Evolutionary conservation across 92 coral and sea anemone species (phyloP).

Genomic region (Bergia sp.): DNA sequence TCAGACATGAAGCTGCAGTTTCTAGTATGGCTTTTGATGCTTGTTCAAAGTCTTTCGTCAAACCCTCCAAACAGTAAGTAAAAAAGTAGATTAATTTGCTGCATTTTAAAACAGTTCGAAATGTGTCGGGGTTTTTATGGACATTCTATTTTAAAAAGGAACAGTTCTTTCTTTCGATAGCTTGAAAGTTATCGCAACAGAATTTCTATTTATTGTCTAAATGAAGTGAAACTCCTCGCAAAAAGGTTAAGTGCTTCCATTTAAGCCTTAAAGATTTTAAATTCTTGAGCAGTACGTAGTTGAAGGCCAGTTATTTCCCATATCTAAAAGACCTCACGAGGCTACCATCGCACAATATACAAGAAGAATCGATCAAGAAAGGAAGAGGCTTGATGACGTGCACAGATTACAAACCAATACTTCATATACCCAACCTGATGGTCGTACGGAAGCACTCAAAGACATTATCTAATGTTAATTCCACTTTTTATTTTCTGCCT

Average conservation of each 20-base stretch:
- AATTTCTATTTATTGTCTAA: neutral
- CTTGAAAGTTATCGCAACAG: neutral
- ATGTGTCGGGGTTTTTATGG: no score
- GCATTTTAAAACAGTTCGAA: neutral
- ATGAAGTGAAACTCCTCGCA: neutral
- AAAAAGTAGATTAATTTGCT: neutral
- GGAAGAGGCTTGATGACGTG: neutral
- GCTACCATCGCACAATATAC: neutral
- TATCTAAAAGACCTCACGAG: neutral
- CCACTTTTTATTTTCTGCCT: neutral
- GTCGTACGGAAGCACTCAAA: no score
- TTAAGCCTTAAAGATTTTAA: no score
- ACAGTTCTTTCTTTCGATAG: neutral
- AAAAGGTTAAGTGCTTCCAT: neutral
- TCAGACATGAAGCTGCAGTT: neutral
- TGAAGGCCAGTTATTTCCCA: neutral
- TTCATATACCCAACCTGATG: no score
- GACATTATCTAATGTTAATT: neutral
- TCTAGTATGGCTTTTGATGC: slow-evolving; percentile 1
- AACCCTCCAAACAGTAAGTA: neutral
- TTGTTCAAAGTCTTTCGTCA: neutral
- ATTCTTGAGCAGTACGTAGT: neutral
- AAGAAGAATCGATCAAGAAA: neutral
- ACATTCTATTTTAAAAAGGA: no score
- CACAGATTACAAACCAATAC: neutral